Conservation (phyloP, 2,888 invertebrate species). For the Erebia aethiops region DNA sequence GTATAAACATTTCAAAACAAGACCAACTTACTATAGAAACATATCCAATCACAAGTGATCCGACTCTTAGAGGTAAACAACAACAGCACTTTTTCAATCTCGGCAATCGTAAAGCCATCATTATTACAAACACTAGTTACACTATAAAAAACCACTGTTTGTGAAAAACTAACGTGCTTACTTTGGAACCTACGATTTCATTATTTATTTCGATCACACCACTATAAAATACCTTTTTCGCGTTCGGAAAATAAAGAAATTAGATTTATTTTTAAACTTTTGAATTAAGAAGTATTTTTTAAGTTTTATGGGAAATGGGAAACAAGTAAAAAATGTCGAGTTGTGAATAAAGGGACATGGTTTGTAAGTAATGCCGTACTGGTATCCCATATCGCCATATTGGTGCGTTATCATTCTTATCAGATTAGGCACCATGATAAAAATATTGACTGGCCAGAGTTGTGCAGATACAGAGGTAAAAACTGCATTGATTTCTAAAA, state of each 20-base stretch:
- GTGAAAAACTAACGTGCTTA: background rate
- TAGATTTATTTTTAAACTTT: background rate
- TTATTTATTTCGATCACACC: background rate
- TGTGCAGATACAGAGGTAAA: background rate
- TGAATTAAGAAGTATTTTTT: too few species aligned
- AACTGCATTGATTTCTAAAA: too few species aligned
- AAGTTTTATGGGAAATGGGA: background rate
- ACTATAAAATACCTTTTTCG: background rate
- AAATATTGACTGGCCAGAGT: constrained; percentile 24
- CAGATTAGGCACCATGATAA: constrained; percentile 29
- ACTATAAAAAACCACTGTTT: constrained; percentile 1
- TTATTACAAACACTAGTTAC: constrained; percentile 31
- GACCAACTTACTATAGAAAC: constrained; percentile 63
- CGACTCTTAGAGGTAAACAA: constrained; percentile 62
- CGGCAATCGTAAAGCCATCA: constrained; percentile 54
- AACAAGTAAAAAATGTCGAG: background rate
- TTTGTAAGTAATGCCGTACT: background rate
- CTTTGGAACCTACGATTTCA: background rate
- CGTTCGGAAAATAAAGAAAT: background rate
- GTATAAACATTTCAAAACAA: background rate
- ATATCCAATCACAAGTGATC: constrained; percentile 69
- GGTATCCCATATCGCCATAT: too few species aligned
- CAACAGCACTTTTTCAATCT: constrained; percentile 62
- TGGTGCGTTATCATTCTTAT: constrained; percentile 30
- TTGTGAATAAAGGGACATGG: background rate